Conservation (phyloP, 1,140 invertebrate genomes). For the Heliconius melpomene region DNA sequence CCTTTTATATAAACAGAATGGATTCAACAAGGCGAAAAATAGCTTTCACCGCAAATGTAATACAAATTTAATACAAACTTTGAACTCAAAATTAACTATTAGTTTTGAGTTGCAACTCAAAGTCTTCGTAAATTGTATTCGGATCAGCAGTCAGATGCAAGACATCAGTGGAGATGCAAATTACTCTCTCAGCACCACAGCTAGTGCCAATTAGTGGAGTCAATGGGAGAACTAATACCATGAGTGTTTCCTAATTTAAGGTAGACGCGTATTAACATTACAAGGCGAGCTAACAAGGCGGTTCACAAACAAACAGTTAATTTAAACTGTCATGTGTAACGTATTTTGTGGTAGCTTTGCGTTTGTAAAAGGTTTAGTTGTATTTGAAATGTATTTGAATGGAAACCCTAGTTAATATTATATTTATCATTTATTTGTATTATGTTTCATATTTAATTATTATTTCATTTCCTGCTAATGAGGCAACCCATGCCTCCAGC, state of each 20-base stretch:
- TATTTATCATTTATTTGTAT: background rate
- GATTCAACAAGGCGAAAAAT: conserved; percentile 34
- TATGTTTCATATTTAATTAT: background rate
- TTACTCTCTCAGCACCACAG: conserved; percentile 47
- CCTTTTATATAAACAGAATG: conserved; percentile 17
- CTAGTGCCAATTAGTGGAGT: conserved; percentile 48
- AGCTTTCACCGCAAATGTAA: conserved; percentile 24
- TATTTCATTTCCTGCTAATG: background rate
- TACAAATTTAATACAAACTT: background rate
- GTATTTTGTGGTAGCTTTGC: conserved; percentile 37
- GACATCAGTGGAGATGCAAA: conserved; percentile 46
- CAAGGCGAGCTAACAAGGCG: conserved; percentile 59
- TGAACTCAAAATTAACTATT: background rate
- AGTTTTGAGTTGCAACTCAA: background rate
- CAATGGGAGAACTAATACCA: conserved; percentile 39
- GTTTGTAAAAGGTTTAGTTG: conserved; percentile 30
- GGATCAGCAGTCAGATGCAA: conserved; percentile 29
- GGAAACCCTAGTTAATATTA: background rate
- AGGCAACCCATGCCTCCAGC: too few relatives aligned
- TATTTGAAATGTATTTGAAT: conserved; percentile 17
- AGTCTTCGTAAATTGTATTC: conserved; percentile 24
- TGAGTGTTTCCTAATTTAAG: conserved; percentile 39
- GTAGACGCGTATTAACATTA: conserved; percentile 60
- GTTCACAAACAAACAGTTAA: conserved; percentile 52
- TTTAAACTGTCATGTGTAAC: conserved; percentile 43